Evolutionary conservation across 2,797 vertebrate species (phyloP), one percentile per base, ranked within the genome.

Genomic region (Threskiornis aethiopicus): DNA sequence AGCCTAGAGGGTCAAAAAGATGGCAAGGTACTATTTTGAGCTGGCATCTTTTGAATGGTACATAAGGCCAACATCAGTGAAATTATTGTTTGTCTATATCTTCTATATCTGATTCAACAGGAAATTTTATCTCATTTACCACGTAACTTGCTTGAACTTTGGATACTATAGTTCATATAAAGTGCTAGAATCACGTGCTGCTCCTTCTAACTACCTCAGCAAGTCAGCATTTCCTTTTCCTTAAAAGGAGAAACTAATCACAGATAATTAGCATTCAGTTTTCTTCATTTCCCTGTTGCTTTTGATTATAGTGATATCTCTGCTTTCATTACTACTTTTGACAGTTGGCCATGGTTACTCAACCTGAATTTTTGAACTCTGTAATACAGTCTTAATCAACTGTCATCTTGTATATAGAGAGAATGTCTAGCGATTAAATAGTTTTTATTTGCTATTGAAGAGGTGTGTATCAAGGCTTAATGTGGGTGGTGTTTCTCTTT

Each of bases 271-370:
- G 2, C 31, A 28, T 77, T 78, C 33, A 2, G 2, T 70, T 83
- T 80, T 73, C 67, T 85, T 81, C 16, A 37, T 73, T 80, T 81
- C 41, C 42, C 49, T 44, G 21, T 67, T 94, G 57, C 73, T 97
- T 67, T 89, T 91, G 71, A 92, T 91, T 49, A 46, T 67, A 95
- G 84, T 89, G 91, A 89, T 96, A 87, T 44, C 86, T 88, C 84
- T 86, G 33, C 72, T 96, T 94, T 96, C 91, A 85, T 96, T 88
- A 86, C 81, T 75, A 42, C 72, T 77, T 84, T 87, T 94, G 71
- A 55, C 84, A 95, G 57, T 41, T 90, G 87, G 35, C 69, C 58
- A 42, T 42, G 87, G 78, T 75, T 92, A 16, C 51, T 93, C 73
- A 93, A 28, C n/a, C 42, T 33, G 88, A 69, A 77, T 96, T 90